Percentiles rank a stretch among this genome's conserved stretches.
phyloP scores from a whole-genome alignment of 35 echinoderm and acorn worm species.

The Apostichopus japonicus region DNA sequence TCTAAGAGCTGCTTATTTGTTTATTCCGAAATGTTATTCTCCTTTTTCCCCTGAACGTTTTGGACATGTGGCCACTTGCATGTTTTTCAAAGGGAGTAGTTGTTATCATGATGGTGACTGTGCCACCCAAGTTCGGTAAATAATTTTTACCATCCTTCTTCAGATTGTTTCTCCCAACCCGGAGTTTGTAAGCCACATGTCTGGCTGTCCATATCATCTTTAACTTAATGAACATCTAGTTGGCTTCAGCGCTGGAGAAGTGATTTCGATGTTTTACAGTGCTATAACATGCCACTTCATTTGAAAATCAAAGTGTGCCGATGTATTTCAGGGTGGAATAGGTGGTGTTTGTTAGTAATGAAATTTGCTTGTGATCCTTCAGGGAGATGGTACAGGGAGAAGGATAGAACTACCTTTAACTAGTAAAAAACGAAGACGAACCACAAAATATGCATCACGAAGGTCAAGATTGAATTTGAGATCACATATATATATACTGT shows the following conservation, averaged over 20 bases:
- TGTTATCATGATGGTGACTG: neutral
- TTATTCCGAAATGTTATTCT: no score
- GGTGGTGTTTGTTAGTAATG: conserved; percentile 31
- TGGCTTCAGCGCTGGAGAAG: no score
- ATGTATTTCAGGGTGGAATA: neutral
- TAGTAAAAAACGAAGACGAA: no score
- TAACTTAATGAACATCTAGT: no score
- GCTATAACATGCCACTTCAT: neutral
- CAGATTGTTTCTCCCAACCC: neutral
- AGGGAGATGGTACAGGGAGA: no score
- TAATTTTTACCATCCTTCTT: neutral
- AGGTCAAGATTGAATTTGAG: no score
- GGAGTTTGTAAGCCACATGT: neutral
- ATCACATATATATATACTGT: no score
- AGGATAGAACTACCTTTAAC: no score
- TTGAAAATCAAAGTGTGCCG: conserved; percentile 14
- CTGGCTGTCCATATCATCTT: no score
- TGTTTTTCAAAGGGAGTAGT: neutral
- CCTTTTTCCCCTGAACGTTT: neutral
- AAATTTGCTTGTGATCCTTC: neutral
- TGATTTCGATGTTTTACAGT: no score
- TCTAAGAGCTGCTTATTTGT: no score
- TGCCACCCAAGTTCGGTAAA: neutral
- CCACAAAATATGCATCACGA: no score
- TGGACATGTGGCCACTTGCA: neutral